These are phyloP conservation scores for Trachelus iudaicus DNA, from an alignment of 2,888 invertebrate genomes.

Conservation along the genomic window DNA sequence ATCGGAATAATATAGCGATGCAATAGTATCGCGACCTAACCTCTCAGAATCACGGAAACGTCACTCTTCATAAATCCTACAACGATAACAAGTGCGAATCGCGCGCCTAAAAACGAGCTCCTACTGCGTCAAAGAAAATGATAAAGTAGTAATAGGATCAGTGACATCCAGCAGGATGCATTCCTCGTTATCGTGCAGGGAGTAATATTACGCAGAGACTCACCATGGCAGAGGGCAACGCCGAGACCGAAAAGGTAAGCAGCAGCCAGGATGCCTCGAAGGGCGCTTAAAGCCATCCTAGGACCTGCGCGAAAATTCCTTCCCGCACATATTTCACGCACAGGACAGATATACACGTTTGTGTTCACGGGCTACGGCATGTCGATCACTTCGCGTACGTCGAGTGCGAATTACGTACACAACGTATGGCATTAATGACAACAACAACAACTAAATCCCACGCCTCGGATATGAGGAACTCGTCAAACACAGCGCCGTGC, in stretches of 20 bases:
- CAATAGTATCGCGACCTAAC: background rate
- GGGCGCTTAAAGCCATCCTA: slow-evolving; percentile 49
- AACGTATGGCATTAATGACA: background rate
- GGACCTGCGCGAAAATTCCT: background rate
- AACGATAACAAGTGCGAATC: background rate
- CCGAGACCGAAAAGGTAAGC: slow-evolving; percentile 42
- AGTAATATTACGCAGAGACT: slow-evolving; percentile 12
- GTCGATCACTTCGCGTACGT: background rate
- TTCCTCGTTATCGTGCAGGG: background rate
- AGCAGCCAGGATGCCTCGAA: slow-evolving; percentile 38
- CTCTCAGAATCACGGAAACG: background rate
- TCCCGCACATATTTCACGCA: background rate
- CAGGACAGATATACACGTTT: background rate
- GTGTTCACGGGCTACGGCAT: background rate
- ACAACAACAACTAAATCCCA: background rate
- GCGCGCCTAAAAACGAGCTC: background rate
- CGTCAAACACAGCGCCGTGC: background rate
- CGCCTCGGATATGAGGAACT: background rate
- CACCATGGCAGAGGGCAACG: slow-evolving; percentile 33
- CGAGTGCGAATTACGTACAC: background rate
- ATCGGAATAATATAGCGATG: background rate
- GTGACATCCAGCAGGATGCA: background rate
- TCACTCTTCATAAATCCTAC: background rate
- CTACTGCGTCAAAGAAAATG: background rate
- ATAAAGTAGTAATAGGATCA: background rate